Percentiles rank a stretch among this genome's conserved stretches.
These are phyloP conservation scores for Cynopterus sphinx DNA, from an alignment of 2,797 vertebrate genomes.

Conservation along the genomic window DNA sequence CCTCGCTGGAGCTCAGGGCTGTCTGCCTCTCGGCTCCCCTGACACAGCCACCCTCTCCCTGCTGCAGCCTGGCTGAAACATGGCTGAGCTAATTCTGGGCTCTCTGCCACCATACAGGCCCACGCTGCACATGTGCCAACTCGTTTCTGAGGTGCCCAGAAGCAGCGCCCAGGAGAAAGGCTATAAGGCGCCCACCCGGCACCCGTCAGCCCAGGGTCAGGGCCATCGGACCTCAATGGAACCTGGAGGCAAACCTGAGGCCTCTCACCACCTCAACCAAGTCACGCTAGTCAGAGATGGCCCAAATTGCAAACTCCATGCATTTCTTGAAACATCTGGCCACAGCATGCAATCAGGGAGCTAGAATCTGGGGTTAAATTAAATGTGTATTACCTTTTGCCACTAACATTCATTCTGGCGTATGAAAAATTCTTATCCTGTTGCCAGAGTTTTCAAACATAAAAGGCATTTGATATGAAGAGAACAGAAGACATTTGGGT, in stretches of 20 bases:
- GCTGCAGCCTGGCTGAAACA: conserved; percentile 73
- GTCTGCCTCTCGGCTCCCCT: conserved; percentile 68
- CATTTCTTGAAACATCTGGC: neutral
- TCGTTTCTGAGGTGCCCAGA: conserved; percentile 63
- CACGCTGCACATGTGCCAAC: conserved; percentile 75
- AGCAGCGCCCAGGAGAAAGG: conserved; percentile 33
- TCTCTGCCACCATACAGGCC: conserved; percentile 81
- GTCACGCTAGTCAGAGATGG: conserved; percentile 34
- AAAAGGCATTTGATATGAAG: neutral
- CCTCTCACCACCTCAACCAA: conserved; percentile 65
- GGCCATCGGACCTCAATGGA: neutral
- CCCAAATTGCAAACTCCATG: neutral
- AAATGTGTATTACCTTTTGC: neutral
- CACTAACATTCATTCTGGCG: neutral
- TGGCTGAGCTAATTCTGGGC: conserved; percentile 83
- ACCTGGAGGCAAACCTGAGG: neutral
- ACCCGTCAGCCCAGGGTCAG: neutral
- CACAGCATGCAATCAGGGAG: neutral
- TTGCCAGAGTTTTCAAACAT: neutral
- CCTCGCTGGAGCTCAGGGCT: conserved; percentile 51
- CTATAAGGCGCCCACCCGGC: neutral
- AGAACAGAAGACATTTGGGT: neutral
- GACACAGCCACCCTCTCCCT: conserved; percentile 64
- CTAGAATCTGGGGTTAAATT: neutral
- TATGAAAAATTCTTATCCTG: neutral